Evolutionary conservation across 2,888 invertebrate genomes (phyloP).

Genomic region (Linyphia triangularis): DNA sequence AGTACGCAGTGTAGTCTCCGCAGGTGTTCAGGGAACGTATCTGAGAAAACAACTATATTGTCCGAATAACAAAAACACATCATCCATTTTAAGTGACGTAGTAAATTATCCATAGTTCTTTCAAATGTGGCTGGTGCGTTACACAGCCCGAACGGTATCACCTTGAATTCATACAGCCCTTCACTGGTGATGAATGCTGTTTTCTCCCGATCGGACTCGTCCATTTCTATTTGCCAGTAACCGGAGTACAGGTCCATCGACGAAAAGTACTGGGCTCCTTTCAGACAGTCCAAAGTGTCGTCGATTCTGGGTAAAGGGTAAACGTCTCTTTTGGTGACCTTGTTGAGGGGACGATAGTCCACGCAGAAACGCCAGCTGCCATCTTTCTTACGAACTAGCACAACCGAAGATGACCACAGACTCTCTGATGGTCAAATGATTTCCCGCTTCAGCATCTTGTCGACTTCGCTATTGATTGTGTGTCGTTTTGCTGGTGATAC

Average conservation of each 20-base stretch:
- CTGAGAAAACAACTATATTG: too few relatives aligned
- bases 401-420: constrained; percentile 14
- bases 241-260: neutral
- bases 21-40: too few relatives aligned
- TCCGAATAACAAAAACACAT: too few relatives aligned
- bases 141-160: constrained; percentile 77
- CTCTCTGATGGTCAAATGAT: neutral
- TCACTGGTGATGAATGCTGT: constrained; percentile 76
- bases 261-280: neutral
- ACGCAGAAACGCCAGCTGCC: neutral
- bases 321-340: constrained; percentile 7
- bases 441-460: constrained; percentile 6
- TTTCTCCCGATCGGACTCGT: constrained; percentile 58
- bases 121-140: constrained; percentile 77
- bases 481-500: neutral
- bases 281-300: neutral
- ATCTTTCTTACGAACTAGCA: constrained; percentile 5
- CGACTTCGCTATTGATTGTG: neutral
- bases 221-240: constrained; percentile 32
- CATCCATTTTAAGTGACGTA: constrained; percentile 24
- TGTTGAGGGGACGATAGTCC: neutral
- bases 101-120: constrained; percentile 76
- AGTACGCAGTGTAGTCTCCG: too few relatives aligned
- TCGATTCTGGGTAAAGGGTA: constrained; percentile 9
- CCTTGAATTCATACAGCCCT: constrained; percentile 77